Evolutionary conservation across 2,888 invertebrate genomes (phyloP).

Genomic region (Agrochola lychnidis): DNA sequence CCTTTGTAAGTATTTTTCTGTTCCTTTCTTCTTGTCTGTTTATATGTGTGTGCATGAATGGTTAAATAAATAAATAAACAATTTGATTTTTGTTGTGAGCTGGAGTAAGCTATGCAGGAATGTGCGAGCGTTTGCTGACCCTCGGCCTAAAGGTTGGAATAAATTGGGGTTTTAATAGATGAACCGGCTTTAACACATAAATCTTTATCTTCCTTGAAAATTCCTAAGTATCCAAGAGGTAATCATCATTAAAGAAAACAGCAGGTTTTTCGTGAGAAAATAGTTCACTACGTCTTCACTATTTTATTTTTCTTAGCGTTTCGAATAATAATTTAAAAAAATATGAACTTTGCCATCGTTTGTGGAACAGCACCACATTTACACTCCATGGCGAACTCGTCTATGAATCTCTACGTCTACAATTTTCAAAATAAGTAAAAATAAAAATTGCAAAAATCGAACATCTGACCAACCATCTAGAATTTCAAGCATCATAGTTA

Average conservation of each 20-base stretch:
- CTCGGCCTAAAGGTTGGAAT: background rate
- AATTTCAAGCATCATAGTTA: constrained; percentile 19
- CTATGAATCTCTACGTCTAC: too few species aligned
- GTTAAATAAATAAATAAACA: too few species aligned
- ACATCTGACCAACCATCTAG: background rate
- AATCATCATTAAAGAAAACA: background rate
- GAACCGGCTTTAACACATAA: background rate
- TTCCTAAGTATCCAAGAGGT: too few species aligned
- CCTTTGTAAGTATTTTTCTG: too few species aligned
- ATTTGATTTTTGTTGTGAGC: background rate
- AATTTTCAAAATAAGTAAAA: background rate
- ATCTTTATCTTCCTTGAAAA: background rate
- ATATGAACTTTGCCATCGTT: too few species aligned
- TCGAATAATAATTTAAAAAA: too few species aligned
- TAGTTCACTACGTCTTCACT: background rate
- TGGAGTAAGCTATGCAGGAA: background rate
- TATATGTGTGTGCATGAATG: too few species aligned
- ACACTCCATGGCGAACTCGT: too few species aligned
- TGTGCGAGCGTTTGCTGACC: background rate
- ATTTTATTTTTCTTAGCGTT: too few species aligned
- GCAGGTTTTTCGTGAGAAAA: background rate
- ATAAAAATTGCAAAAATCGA: background rate
- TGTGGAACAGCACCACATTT: too few species aligned
- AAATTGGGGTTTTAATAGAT: background rate
- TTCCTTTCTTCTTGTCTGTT: too few species aligned